These are phyloP conservation scores for Sinopyrophorus schimmeli DNA, from an alignment of 2,888 invertebrate genomes.

Conservation along the genomic window DNA sequence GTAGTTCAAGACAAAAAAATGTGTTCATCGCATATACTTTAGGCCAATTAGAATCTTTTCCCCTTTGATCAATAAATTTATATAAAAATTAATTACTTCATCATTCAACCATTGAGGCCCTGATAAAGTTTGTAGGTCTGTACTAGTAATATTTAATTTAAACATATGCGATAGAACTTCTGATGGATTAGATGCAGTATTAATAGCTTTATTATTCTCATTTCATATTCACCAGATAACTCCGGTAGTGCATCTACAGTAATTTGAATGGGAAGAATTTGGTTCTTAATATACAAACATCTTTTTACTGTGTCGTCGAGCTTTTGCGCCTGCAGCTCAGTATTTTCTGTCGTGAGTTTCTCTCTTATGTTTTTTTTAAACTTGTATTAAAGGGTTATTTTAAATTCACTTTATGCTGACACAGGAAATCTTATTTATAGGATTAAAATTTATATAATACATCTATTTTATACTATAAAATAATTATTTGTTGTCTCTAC, in stretches of 20 bases:
- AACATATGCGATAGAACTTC: conserved; percentile 69
- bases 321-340: conserved; percentile 48
- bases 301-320: conserved; percentile 52
- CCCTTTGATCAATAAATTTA: conserved; percentile 86
- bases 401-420: too few relatives aligned
- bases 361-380: too few relatives aligned
- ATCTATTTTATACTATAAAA: too few relatives aligned
- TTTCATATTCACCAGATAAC: conserved; percentile 69
- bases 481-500: too few relatives aligned
- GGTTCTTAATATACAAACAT: conserved; percentile 54
- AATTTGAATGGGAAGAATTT: conserved; percentile 58
- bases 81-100: conserved; percentile 94
- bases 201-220: conserved; percentile 62
- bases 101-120: conserved; percentile 95
- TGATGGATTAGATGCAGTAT: conserved; percentile 61
- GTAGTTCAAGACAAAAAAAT: conserved; percentile 89
- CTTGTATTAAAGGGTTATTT: too few relatives aligned
- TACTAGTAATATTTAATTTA: conserved; percentile 67
- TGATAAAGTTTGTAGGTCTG: conserved; percentile 80
- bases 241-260: conserved; percentile 61
- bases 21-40: conserved; percentile 90
- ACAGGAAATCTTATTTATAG: too few relatives aligned
- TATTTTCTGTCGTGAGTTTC: conserved; percentile 46
- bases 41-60: conserved; percentile 66
- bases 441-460: too few relatives aligned